phyloP scores from a whole-genome alignment of 2,113 vertebrate genomes.

The Pogonocichla stellata region DNA sequence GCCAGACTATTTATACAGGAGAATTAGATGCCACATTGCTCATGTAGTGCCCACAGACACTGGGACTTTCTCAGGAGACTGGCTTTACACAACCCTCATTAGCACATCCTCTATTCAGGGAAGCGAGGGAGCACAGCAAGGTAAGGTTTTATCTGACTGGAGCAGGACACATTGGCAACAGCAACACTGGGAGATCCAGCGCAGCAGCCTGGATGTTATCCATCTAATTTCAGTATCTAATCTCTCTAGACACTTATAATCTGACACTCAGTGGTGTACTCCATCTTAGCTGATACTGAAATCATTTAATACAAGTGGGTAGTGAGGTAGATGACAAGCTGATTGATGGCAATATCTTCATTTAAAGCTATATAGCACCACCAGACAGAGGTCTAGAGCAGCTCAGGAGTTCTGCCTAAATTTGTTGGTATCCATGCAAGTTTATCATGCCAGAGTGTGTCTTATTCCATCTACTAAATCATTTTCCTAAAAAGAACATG shows the following conservation, averaged over 20 bases:
- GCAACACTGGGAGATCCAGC: background rate
- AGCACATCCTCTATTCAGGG: background rate
- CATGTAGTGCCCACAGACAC: background rate
- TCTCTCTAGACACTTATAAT: conserved; percentile 63
- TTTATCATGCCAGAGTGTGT: background rate
- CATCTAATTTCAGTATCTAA: conserved; percentile 61
- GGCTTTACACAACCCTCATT: background rate
- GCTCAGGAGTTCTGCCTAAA: background rate
- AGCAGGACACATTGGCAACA: background rate
- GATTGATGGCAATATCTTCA: conserved; percentile 50
- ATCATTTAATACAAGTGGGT: conserved; percentile 62
- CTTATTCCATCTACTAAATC: background rate
- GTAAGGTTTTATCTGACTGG: background rate
- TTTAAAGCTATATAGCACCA: background rate
- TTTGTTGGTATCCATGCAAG: background rate
- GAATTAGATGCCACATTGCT: background rate
- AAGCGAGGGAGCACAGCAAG: background rate
- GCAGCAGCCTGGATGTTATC: conserved; percentile 8
- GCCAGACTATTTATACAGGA: background rate
- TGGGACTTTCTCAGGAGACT: background rate
- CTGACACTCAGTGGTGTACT: conserved; percentile 53
- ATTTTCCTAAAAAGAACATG: background rate
- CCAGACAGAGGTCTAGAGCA: background rate
- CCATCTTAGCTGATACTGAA: conserved; percentile 58
- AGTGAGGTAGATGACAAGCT: conserved; percentile 58